Evolutionary conservation across 2,888 invertebrate genomes (phyloP).

Genomic region (Eulithis prunata): DNA sequence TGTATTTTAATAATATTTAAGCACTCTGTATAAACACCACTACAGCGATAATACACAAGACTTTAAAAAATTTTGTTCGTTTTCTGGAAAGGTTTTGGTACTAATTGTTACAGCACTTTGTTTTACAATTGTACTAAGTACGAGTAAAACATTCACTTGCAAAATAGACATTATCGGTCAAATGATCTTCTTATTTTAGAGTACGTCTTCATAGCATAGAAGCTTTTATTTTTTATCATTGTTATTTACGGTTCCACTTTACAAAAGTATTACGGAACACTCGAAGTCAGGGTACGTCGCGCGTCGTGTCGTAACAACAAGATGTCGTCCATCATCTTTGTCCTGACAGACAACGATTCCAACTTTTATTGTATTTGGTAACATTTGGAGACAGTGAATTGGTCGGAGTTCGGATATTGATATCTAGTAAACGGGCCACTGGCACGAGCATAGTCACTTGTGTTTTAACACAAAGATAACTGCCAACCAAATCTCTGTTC

Average conservation of each 20-base stretch:
- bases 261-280: constrained; percentile 27
- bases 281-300: constrained; percentile 24
- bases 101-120: no score
- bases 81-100: no score
- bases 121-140: no score
- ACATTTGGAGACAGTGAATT: constrained; percentile 34
- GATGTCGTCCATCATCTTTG: constrained; percentile 57
- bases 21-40: no score
- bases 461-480: no score
- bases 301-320: constrained; percentile 38
- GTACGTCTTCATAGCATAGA: not conserved
- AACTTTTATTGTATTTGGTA: constrained; percentile 55
- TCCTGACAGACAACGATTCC: constrained; percentile 47
- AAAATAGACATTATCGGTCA: no score
- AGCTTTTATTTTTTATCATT: constrained; percentile 5
- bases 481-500: no score
- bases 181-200: not conserved
- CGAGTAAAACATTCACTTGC: no score
- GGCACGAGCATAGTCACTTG: no score
- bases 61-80: no score
- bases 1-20: no score
- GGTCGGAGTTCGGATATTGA: constrained; percentile 35
- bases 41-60: no score
- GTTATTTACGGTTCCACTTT: constrained; percentile 19
- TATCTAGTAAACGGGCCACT: constrained; percentile 6